Conservation (phyloP, 1,140 invertebrate species). For the Heliconius eleuchia region DNA sequence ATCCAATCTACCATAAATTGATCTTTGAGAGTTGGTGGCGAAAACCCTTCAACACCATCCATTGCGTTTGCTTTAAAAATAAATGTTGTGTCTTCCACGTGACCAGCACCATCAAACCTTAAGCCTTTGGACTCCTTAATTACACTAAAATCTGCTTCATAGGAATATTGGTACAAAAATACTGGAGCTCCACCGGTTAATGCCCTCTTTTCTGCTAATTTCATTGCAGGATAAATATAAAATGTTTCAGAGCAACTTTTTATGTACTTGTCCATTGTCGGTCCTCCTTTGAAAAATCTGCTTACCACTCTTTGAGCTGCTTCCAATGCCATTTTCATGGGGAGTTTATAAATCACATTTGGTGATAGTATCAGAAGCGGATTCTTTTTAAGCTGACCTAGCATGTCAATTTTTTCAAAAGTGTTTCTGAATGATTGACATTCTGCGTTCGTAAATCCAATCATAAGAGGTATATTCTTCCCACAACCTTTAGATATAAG, state of each 20-base stretch:
- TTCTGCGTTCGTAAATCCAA: constrained; percentile 62
- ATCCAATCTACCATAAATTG: constrained; percentile 51
- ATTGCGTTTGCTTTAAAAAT: constrained; percentile 57
- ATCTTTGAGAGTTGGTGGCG: constrained; percentile 35
- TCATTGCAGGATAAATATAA: constrained; percentile 62
- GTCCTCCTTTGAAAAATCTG: constrained; percentile 51
- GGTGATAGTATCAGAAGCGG: constrained; percentile 46
- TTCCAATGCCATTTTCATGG: constrained; percentile 34
- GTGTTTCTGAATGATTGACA: constrained; percentile 57
- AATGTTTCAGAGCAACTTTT: constrained; percentile 53
- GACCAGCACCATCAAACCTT: constrained; percentile 55
- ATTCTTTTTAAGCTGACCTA: constrained; percentile 48
- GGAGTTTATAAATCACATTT: constrained; percentile 45
- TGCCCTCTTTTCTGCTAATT: constrained; percentile 48
- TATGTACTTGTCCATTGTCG: constrained; percentile 53
- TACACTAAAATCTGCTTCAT: constrained; percentile 48
- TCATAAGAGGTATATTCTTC: constrained; percentile 56
- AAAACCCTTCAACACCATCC: constrained; percentile 31
- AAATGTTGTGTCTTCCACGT: constrained; percentile 67
- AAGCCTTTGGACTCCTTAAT: constrained; percentile 46
- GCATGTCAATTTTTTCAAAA: constrained; percentile 57
- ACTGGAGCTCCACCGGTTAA: constrained; percentile 45
- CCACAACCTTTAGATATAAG: constrained; percentile 53
- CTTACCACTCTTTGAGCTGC: constrained; percentile 44
- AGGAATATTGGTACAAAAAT: constrained; percentile 61